phyloP scores from a whole-genome alignment of 2,113 vertebrate species.

The Perca flavescens region DNA sequence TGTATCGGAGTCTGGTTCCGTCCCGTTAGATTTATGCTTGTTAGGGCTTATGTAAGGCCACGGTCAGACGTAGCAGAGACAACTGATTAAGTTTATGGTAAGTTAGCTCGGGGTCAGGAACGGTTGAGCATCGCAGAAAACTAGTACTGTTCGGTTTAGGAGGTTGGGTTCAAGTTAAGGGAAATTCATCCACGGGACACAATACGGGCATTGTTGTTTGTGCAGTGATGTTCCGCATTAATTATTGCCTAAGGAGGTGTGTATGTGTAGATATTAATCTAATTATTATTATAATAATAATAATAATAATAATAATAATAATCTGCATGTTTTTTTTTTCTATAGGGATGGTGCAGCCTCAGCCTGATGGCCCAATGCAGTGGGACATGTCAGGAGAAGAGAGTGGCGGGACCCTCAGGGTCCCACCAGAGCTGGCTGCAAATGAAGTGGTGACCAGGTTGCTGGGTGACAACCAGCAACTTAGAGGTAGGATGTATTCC shows the following conservation, averaged over 20 bases:
- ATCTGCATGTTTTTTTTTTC: neutral
- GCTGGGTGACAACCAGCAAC: slow-evolving; percentile 86
- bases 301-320: neutral
- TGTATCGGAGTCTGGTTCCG: neutral
- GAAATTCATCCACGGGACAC: neutral
- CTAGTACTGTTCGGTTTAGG: neutral
- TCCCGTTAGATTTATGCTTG: neutral
- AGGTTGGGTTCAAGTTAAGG: neutral
- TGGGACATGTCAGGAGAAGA: slow-evolving; percentile 85
- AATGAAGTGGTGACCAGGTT: slow-evolving; percentile 85
- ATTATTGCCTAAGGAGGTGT: neutral
- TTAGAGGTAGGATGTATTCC: slow-evolving; percentile 79
- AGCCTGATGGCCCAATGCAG: slow-evolving; percentile 82
- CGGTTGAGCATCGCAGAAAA: neutral
- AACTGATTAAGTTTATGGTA: neutral
- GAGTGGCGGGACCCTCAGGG: slow-evolving; percentile 77
- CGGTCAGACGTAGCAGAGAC: neutral
- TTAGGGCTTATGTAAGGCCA: too few species aligned
- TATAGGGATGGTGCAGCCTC: slow-evolving; percentile 86
- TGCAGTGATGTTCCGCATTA: neutral
- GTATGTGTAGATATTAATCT: neutral
- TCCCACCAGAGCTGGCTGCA: slow-evolving; percentile 84
- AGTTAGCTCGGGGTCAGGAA: neutral
- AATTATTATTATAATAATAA: neutral
- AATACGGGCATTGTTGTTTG: neutral